Percentiles rank a stretch among this genome's conserved stretches.
phyloP scores from a whole-genome alignment of 2,888 invertebrate genomes.

The Yponomeuta sedellus region DNA sequence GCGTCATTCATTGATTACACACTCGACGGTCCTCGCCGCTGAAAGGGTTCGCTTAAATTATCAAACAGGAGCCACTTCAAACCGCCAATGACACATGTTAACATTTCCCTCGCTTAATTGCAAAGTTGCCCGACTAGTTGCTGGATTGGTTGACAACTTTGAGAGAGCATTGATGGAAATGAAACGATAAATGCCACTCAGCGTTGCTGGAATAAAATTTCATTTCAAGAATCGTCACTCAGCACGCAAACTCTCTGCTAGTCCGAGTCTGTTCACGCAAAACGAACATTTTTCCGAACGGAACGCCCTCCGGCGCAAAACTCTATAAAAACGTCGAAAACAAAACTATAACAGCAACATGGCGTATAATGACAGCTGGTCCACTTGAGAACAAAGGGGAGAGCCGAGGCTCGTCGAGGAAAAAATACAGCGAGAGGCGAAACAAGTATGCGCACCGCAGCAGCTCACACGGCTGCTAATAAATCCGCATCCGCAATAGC shows the following conservation, averaged over 20 bases:
- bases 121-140: slow-evolving; percentile 29
- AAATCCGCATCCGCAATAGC: slow-evolving; percentile 63
- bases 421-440: slow-evolving; percentile 72
- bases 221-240: slow-evolving; percentile 63
- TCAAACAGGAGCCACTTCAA: slow-evolving; percentile 68
- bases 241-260: slow-evolving; percentile 62
- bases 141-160: slow-evolving; percentile 23
- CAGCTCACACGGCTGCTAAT: slow-evolving; percentile 58
- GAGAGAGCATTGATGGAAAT: neutral
- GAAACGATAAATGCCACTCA: slow-evolving; percentile 37
- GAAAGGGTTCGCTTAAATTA: slow-evolving; percentile 63
- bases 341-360: slow-evolving; percentile 71
- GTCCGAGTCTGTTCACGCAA: slow-evolving; percentile 58
- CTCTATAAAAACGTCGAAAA: slow-evolving; percentile 75
- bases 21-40: slow-evolving; percentile 36
- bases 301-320: slow-evolving; percentile 71
- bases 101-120: slow-evolving; percentile 42
- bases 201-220: slow-evolving; percentile 47
- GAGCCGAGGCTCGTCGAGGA: slow-evolving; percentile 71
- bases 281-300: slow-evolving; percentile 75
- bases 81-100: slow-evolving; percentile 72
- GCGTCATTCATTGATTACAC: slow-evolving; percentile 54
- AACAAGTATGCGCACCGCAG: slow-evolving; percentile 59
- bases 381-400: slow-evolving; percentile 78
- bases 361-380: slow-evolving; percentile 78